Base-by-base conservation (phyloP, 2,797 vertebrate species). In the Varecia variegata region DNA sequence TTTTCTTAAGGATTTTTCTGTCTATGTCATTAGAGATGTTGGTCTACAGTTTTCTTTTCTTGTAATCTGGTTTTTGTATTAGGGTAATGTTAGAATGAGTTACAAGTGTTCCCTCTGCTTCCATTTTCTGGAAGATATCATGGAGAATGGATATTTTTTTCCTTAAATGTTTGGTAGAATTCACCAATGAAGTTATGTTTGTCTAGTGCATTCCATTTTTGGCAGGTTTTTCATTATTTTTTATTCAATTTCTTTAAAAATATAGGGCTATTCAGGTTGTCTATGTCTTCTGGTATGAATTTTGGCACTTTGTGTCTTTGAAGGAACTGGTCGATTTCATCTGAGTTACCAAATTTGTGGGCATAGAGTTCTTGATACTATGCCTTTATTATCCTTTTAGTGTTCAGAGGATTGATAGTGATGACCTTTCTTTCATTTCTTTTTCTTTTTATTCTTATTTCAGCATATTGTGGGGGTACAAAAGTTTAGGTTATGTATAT, bases 221-320 rank as follows among this genome's bases (percentile, higher is more conserved):
- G 38, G 21, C 60, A 87, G 15, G 10, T 67, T 84, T 62, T 65
- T 65, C 32, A 92, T 71, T 80, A n/a, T 50, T 62, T n/a, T 60
- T 71, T 67, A 68, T 88, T 88, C n/a, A 81, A n/a, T 62, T 80
- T 88, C n/a, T 88, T 71, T 40, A 88, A 73, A 81, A 71, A 50
- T 50, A n/a, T 52, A 80, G 40, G 32, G n/a, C 43, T 71, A 7
- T 81, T 81, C n/a, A 80, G 40, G 25, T 93, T 93, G 52, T 40
- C 83, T 71, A 0, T 52, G 60, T 80, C 35, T 71, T 14, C 43
- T 93, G 43, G 67, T 62, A 15, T 81, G 65, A 60, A 71, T 30
- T 88, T 88, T 88, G 74, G 20, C 80, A 80, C 40, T 71, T 92
- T 43, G 47, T 71, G 2, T 74, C 80, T 84, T 76, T 70, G 7